Evolutionary conservation across 2,113 vertebrate species (phyloP), one percentile per base, ranked within the genome.

Genomic region (Pithys albifrons): DNA sequence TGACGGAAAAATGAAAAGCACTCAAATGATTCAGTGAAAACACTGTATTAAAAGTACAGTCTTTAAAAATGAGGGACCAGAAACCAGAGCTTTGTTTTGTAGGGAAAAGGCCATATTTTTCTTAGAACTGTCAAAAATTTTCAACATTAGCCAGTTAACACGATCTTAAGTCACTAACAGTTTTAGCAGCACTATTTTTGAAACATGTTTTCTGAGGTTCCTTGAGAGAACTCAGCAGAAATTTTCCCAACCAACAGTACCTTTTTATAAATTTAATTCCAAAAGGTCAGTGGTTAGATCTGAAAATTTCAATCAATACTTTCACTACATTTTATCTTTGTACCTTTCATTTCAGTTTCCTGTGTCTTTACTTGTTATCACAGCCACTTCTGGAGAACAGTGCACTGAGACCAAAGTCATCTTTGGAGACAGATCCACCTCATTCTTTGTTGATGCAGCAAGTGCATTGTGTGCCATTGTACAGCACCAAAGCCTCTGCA

Each of bases 401-500:
- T 10, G 27, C 9, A 65, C 28, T 6, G 39, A 88, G 19, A 81
- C 14, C 4, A 12, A 70, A 61, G 37, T 29, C 1, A 35, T 1
- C 27, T 62, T 61, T 48, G 31, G 12, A 78, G 22, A 15, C 43
- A 67, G 74, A 65, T 14, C n/a, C 61, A 49, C 27, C 28, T 71
- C 12, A 14, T 15, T 37, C 19, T 62, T 49, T 27, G 33, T 10
- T 33, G 28, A 45, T 6, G 10, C n/a, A 46, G 37, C 2, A 48
- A 37, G 11, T 1, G 19, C 24, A 43, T 25, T 0, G 1, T 2
- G 6, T 9, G 20, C 7, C 41, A 33, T 28, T 33, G n/a, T 33
- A 71, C 29, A 58, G 52, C 37, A 86, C 59, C 71, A 61, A 74
- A 82, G 24, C 46, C 45, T 29, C 51, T 29, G 23, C 0, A 0